Conservation (phyloP, 2,797 vertebrate genomes). For the Uromys caudimaculatus region DNA sequence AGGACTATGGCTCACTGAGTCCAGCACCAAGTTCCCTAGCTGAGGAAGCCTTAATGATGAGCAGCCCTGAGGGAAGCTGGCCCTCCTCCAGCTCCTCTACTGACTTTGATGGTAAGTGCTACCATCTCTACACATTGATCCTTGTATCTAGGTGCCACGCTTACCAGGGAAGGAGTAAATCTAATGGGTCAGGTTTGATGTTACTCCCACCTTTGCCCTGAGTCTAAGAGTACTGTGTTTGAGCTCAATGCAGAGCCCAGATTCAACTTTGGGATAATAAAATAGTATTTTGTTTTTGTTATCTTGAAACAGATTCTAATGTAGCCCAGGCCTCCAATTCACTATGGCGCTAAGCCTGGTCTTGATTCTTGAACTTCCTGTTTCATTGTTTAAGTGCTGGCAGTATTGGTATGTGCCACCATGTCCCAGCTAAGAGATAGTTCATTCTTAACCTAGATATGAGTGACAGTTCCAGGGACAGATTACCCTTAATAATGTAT, state of each 20-base stretch:
- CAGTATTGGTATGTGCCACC: not conserved
- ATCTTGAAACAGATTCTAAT: not conserved
- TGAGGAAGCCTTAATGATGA: not conserved
- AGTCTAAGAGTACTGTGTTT: not conserved
- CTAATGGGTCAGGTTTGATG: not conserved
- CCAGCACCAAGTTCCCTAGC: not conserved
- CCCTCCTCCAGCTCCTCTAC: not conserved
- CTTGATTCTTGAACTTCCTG: not conserved
- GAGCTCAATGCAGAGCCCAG: not conserved
- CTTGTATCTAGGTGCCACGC: not conserved
- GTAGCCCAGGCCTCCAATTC: not conserved
- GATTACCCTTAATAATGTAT: not conserved
- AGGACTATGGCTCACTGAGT: not conserved
- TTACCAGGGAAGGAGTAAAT: not conserved
- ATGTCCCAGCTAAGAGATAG: not conserved
- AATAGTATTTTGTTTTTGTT: not conserved
- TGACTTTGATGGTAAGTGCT: constrained; percentile 59
- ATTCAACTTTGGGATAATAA: not conserved
- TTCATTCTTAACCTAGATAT: not conserved
- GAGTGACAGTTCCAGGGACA: not conserved
- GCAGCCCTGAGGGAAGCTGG: not conserved
- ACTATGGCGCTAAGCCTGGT: not conserved
- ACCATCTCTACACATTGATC: not conserved
- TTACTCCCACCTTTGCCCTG: not conserved
- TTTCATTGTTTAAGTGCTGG: not conserved